Base-by-base conservation (phyloP, 2,888 invertebrate species). In the Iphiclides podalirius region DNA sequence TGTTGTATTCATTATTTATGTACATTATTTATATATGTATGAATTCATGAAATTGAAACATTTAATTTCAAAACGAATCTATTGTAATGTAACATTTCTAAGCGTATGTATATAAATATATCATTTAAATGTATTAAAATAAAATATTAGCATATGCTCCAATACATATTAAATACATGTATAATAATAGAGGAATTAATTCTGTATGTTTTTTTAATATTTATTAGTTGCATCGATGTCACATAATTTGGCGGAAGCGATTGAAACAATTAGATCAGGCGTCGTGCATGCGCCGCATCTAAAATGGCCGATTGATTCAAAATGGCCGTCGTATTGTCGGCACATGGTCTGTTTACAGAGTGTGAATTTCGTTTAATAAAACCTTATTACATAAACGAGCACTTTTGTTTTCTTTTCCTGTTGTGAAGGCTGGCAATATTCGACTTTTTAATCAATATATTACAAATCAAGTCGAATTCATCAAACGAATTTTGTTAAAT, bases 351-450 rank as follows among this genome's bases (percentile, higher is more conserved):
- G 85, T 79, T 82, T 57, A 44, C 53, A 44, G 76, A 63, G 58
- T 84, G 72, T 75, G 71, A 79, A 83, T 77, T 75, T 60, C 61
- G 71, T 74, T 72, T 70, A 80, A 79, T 79, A 77, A 76, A 79
- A 57, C n/a, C n/a, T n/a, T 67, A 67, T 81, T 82, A 75, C 67
- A 63, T 76, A 74, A 75, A 70, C 63, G 63, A 58, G 59, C 43
- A 53, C 59, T n/a, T 54, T 61, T 67, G 71, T 78, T 79, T 79
- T 71, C 70, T 69, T 79, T 82, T 72, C 63, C 63, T 64, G 53
- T 58, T 60, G 63, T 57, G 66, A 66, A 64, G 60, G 52, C 20
- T 13, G 14, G 16, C 16, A 14, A 38, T 47, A 28, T 14, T 13
- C 6, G n/a, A 41, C 15, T 23, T 15, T 20, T 13, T 33, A 39